Conservation (phyloP, 2,113 vertebrate species). For the Copsychus sechellarum region DNA sequence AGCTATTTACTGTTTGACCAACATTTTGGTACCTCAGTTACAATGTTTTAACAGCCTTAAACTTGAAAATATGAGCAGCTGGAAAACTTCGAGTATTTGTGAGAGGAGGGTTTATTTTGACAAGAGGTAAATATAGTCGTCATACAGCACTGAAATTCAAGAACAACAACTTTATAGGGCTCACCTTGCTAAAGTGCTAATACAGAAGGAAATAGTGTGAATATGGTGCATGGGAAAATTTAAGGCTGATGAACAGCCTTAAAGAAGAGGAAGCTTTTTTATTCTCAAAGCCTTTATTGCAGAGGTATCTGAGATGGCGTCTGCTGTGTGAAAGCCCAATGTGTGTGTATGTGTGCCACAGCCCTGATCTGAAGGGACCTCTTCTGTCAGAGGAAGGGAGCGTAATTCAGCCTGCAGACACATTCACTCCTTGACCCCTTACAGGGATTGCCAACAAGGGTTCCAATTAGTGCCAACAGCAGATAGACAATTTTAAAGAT, state of each 20-base stretch:
- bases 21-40: background rate
- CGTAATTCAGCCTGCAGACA: background rate
- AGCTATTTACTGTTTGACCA: background rate
- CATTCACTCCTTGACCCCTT: background rate
- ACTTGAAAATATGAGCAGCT: background rate
- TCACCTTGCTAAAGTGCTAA: background rate
- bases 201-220: background rate
- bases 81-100: background rate
- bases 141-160: background rate
- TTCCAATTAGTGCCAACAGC: conserved; percentile 47
- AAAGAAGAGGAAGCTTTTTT: background rate
- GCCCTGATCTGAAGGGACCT: background rate
- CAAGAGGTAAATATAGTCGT: background rate
- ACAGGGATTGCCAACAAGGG: background rate
- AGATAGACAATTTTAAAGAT: conserved; percentile 38
- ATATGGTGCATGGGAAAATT: background rate
- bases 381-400: background rate
- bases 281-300: background rate
- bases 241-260: background rate
- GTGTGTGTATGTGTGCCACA: background rate
- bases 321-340: background rate
- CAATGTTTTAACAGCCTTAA: background rate
- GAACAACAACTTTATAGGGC: background rate
- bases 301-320: background rate
- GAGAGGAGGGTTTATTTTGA: background rate